These are phyloP conservation scores for Rostratula benghalensis DNA, from an alignment of 2,113 vertebrate genomes.

Conservation along the genomic window DNA sequence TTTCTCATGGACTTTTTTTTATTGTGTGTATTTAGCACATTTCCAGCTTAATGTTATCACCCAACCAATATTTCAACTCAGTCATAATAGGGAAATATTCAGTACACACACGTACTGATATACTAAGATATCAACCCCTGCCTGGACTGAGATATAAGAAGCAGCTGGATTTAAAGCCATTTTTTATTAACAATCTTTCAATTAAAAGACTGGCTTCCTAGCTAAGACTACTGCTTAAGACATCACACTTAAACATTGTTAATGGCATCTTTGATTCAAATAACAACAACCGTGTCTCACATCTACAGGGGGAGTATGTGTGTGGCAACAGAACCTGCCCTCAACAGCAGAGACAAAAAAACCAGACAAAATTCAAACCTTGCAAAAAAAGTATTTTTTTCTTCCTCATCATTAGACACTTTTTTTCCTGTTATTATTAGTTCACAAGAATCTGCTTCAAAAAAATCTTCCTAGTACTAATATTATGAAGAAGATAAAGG, in stretches of 20 bases:
- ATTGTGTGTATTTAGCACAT: neutral
- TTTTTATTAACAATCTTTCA: neutral
- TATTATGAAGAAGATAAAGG: neutral
- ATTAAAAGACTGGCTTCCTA: neutral
- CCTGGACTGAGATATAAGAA: neutral
- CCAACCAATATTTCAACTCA: neutral
- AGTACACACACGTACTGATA: neutral
- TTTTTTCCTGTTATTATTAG: neutral
- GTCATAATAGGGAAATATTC: neutral
- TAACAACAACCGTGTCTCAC: neutral
- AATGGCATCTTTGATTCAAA: neutral
- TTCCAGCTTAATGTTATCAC: neutral
- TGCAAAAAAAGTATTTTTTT: neutral
- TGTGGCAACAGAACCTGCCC: neutral
- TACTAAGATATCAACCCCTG: neutral
- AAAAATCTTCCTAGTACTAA: neutral
- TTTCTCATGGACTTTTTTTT: neutral
- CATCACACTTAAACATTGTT: neutral
- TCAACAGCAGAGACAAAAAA: neutral
- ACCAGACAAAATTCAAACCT: neutral
- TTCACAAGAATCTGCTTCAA: neutral
- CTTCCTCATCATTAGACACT: neutral
- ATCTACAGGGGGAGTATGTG: neutral
- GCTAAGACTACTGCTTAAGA: neutral
- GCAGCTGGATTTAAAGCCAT: neutral